Evolutionary conservation across 1,140 invertebrate species (phyloP), one percentile per base, ranked within the genome.

Genomic region (Drosophila tani): DNA sequence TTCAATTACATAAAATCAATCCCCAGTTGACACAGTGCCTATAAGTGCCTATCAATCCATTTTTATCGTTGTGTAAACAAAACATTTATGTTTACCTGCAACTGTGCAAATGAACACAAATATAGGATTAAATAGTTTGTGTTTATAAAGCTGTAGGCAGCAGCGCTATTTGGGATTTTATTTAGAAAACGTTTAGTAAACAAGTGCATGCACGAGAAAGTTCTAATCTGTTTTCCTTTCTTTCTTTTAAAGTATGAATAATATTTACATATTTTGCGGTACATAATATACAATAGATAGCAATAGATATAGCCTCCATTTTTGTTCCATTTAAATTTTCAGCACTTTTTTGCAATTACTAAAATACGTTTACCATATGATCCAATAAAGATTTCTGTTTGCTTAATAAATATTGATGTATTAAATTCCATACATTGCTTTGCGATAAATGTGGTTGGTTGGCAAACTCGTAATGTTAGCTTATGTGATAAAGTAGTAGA

Each of bases 151-250:
- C 21, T 63, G 12, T 63, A 27, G 15, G 5, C n/a, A 6, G 15
- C 24, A 17, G n/a, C 27, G 53, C 17, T 8, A 57, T 58, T 57
- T 57, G 14, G 21, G 21, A 41, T 41, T 41, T 64, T 58, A 57
- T 64, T 58, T 43, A 32, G 43, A 65, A 24, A 65, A 24, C 24
- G 38, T 17, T 65, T 17, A 32, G 40, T 59, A 59, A 65, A 59
- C 62, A 58, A 27, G 46, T 62, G 46, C 15, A 12, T 49, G 15
- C 7, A 14, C 19, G 12, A 19, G 12, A 47, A 15, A 47, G 11
- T n/a, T n/a, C 24, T 5, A 27, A 50, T 50, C 2, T 49, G 8
- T 24, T 49, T 24, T 24, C 2, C 27, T 0, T 50, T 50, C 2
- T 4, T 15, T 49, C 15, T 14, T 49, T 51, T 51, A 9, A 51